Conservation (phyloP, 2,113 vertebrate genomes). For the Vanacampus margaritifer region DNA sequence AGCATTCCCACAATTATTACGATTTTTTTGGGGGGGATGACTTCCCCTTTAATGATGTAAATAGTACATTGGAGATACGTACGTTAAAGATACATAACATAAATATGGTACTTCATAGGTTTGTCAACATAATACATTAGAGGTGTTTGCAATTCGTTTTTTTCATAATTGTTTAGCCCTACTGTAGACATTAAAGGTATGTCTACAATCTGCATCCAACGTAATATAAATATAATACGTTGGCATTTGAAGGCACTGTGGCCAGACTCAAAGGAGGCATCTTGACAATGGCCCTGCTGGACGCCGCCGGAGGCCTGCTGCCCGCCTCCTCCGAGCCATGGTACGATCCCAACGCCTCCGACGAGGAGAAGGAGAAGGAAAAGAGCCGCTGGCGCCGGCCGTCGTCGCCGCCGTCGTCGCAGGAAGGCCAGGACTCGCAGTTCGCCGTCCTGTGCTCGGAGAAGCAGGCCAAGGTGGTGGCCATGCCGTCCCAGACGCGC, state of each 20-base stretch:
- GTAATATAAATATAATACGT: background rate
- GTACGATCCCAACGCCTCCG: constrained; percentile 84
- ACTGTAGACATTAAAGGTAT: too few species aligned
- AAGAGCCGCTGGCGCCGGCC: constrained; percentile 85
- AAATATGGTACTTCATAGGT: too few species aligned
- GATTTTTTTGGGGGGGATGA: too few species aligned
- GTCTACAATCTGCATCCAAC: background rate
- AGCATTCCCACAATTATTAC: too few species aligned
- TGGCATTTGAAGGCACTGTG: constrained; percentile 78
- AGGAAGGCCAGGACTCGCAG: constrained; percentile 89
- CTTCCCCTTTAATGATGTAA: too few species aligned
- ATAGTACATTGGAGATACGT: too few species aligned
- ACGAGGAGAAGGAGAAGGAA: constrained; percentile 94
- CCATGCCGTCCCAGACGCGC: constrained; percentile 88
- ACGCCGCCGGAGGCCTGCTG: constrained; percentile 81
- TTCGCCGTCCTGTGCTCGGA: constrained; percentile 94
- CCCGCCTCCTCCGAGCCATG: constrained; percentile 85
- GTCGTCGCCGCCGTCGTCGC: constrained; percentile 84
- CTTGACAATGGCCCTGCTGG: constrained; percentile 89
- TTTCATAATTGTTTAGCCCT: too few species aligned
- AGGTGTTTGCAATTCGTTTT: too few species aligned
- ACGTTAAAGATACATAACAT: too few species aligned
- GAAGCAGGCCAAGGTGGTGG: constrained; percentile 96
- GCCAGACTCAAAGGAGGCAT: constrained; percentile 88
- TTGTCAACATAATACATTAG: too few species aligned